Conservation (phyloP, 2,797 vertebrate genomes). For the Leucoraja ocellata region DNA sequence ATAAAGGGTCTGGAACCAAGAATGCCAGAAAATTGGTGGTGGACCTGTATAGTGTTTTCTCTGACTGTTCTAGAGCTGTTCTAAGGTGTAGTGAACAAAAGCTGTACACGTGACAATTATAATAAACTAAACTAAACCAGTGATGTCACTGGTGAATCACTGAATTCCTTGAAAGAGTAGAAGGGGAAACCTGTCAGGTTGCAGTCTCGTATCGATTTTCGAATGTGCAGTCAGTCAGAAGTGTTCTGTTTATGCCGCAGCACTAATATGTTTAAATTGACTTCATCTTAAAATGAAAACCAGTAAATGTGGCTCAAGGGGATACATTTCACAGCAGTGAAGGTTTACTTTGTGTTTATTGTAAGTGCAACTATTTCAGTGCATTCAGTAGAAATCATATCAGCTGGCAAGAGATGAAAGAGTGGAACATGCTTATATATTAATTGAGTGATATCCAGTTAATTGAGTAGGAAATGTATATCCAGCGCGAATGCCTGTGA, state of each 20-base stretch:
- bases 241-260: neutral
- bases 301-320: neutral
- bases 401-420: neutral
- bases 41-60: too few relatives aligned
- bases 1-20: too few relatives aligned
- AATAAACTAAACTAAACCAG: too few relatives aligned
- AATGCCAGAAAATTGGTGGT: too few relatives aligned
- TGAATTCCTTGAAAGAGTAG: neutral
- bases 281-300: conserved; percentile 10
- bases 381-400: neutral
- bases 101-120: too few relatives aligned
- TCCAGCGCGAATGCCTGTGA: neutral
- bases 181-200: neutral
- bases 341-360: neutral
- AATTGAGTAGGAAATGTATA: neutral
- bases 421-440: neutral
- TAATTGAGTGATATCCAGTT: conserved; percentile 30
- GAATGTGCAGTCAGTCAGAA: neutral
- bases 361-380: neutral
- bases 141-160: neutral
- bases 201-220: neutral
- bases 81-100: too few relatives aligned
- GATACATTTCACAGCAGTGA: conserved; percentile 4
- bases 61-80: too few relatives aligned
- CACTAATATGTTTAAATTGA: conserved; percentile 7